Conservation (phyloP, 1,140 invertebrate species). For the Dreissena polymorpha region DNA sequence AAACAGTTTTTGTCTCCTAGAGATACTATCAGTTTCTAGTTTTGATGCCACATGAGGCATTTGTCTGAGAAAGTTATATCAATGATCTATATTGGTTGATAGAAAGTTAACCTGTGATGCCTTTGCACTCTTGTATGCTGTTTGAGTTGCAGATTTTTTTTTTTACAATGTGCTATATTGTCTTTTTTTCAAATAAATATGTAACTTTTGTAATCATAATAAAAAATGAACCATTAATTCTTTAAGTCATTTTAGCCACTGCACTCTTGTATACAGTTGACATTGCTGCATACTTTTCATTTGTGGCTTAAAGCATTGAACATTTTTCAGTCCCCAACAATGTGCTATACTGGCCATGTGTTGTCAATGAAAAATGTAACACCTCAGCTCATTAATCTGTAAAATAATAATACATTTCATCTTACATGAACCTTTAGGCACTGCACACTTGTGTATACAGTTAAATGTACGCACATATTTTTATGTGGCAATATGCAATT, state of each 20-base stretch:
- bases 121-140: neutral
- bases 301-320: neutral
- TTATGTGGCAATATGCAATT: neutral
- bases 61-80: conserved; percentile 12
- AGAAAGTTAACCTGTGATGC: neutral
- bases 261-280: neutral
- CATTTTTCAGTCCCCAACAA: conserved; percentile 1
- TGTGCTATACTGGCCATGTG: neutral
- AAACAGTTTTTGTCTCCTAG: conserved; percentile 8
- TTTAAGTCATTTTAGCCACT: conserved; percentile 1
- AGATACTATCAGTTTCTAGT: neutral
- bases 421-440: neutral
- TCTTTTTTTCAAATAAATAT: no score
- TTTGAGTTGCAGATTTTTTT: no score
- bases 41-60: conserved; percentile 18
- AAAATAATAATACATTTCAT: no score
- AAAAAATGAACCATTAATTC: no score
- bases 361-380: neutral
- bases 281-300: neutral
- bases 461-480: neutral
- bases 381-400: neutral
- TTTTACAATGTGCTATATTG: no score
- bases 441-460: neutral
- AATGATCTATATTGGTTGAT: neutral
- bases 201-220: no score